Percentiles rank a stretch among this genome's conserved stretches.
phyloP scores from a whole-genome alignment of 2,888 invertebrate species.

The Lasioglossum marginatum region DNA sequence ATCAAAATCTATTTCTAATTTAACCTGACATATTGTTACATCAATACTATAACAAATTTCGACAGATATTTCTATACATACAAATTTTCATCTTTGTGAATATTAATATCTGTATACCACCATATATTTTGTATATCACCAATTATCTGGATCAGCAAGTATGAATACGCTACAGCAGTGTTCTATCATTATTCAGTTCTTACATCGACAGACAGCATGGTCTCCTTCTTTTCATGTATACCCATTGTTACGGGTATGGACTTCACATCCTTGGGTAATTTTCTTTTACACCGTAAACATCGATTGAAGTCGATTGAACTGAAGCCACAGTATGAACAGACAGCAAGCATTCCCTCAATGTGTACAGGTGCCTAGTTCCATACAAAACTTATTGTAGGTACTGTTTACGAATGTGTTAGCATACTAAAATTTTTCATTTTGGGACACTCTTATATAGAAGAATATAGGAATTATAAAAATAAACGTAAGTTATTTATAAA shows the following conservation, averaged over 20 bases:
- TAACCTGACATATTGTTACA: slow-evolving; percentile 56
- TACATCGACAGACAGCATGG: slow-evolving; percentile 74
- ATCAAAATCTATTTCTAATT: slow-evolving; percentile 55
- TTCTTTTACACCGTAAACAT: slow-evolving; percentile 90
- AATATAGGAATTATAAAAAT: background rate
- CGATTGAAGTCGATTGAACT: slow-evolving; percentile 91
- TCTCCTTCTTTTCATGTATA: slow-evolving; percentile 70
- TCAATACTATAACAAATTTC: slow-evolving; percentile 14
- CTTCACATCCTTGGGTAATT: slow-evolving; percentile 91
- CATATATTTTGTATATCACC: slow-evolving; percentile 19
- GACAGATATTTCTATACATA: background rate
- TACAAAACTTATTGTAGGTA: slow-evolving; percentile 54
- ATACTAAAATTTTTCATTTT: slow-evolving; percentile 1
- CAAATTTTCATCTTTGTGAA: slow-evolving; percentile 17
- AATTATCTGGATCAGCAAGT: slow-evolving; percentile 26
- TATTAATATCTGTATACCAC: slow-evolving; percentile 4
- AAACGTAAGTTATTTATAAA: background rate
- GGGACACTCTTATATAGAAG: background rate
- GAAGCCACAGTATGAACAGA: slow-evolving; percentile 93
- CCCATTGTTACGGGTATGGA: slow-evolving; percentile 79
- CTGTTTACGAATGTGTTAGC: background rate
- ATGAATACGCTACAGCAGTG: slow-evolving; percentile 38
- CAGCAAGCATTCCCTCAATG: slow-evolving; percentile 90
- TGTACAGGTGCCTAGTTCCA: slow-evolving; percentile 85
- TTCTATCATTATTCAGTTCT: slow-evolving; percentile 59